Conservation (phyloP, 2,888 invertebrate genomes). For the Scaptomyza caliginosa region DNA sequence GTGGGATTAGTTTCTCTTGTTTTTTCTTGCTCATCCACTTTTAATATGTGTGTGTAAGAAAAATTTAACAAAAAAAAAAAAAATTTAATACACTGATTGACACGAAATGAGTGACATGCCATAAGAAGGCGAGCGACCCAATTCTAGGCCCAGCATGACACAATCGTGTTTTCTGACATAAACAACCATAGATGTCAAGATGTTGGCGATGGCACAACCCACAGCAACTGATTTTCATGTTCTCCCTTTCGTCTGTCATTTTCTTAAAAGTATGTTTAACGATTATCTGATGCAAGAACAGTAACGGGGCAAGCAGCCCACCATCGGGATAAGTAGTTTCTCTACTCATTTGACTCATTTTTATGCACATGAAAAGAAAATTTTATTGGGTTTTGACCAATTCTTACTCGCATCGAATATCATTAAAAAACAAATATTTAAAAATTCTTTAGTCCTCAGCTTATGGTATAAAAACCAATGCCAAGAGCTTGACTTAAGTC, state of each 20-base stretch:
- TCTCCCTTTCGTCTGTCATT: not conserved
- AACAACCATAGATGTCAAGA: slow-evolving; percentile 42
- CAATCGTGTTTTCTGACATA: slow-evolving; percentile 29
- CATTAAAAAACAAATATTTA: slow-evolving; percentile 23
- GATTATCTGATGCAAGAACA: slow-evolving; percentile 53
- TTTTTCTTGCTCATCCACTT: not conserved
- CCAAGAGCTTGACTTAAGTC: slow-evolving; percentile 9
- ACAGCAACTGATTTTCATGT: slow-evolving; percentile 9
- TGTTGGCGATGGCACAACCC: slow-evolving; percentile 17
- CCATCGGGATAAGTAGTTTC: slow-evolving; percentile 33
- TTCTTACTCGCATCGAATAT: slow-evolving; percentile 16
- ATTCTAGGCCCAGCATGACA: slow-evolving; percentile 13
- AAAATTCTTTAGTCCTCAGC: not conserved
- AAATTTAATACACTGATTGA: slow-evolving; percentile 58
- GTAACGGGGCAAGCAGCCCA: slow-evolving; percentile 40
- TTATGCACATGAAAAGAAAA: slow-evolving; percentile 30
- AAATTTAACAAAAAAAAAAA: slow-evolving; percentile 38
- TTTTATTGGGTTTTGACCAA: slow-evolving; percentile 3
- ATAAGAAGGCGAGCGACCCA: slow-evolving; percentile 11
- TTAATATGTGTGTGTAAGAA: not conserved
- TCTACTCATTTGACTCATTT: slow-evolving; percentile 19
- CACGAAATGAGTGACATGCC: slow-evolving; percentile 35
- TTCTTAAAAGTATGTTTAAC: slow-evolving; percentile 15
- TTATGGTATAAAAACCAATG: slow-evolving; percentile 49
- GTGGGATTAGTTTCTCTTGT: slow-evolving; percentile 23